phyloP scores from a whole-genome alignment of 1,140 invertebrate genomes.

The Hestina assimilis region DNA sequence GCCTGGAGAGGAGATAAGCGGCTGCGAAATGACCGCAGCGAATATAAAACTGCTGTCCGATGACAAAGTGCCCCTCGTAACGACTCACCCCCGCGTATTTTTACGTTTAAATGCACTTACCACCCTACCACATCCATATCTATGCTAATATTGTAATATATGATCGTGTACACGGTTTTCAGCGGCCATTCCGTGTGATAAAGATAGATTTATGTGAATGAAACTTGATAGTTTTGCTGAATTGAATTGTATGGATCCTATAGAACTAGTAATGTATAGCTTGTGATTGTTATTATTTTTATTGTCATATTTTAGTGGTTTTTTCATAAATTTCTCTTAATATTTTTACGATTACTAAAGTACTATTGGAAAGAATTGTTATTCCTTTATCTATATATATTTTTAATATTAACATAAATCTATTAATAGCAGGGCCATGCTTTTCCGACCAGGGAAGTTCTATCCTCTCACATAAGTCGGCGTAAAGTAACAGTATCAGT shows the following conservation, averaged over 20 bases:
- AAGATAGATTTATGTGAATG: slow-evolving; percentile 18
- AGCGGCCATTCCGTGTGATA: slow-evolving; percentile 23
- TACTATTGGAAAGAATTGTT: too few species aligned
- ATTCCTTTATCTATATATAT: too few species aligned
- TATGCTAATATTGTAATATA: slow-evolving; percentile 39
- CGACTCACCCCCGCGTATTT: slow-evolving; percentile 45
- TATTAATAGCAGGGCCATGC: too few species aligned
- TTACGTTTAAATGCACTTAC: slow-evolving; percentile 49
- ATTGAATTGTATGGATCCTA: background rate
- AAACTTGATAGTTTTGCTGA: slow-evolving; percentile 17
- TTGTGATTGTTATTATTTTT: too few species aligned
- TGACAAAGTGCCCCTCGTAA: slow-evolving; percentile 51
- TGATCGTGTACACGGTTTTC: slow-evolving; percentile 21
- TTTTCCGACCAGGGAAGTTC: too few species aligned
- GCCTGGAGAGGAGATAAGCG: slow-evolving; percentile 36
- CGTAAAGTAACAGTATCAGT: too few species aligned
- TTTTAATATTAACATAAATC: too few species aligned
- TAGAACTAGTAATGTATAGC: background rate
- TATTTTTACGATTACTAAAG: too few species aligned
- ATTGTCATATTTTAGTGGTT: too few species aligned
- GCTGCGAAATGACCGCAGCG: slow-evolving; percentile 37
- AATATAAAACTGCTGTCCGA: slow-evolving; percentile 47
- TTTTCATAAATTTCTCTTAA: too few species aligned
- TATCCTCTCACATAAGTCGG: too few species aligned
- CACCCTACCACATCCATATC: slow-evolving; percentile 37